Evolutionary conservation across 2,113 vertebrate genomes (phyloP).

Genomic region (Balaenoptera acutorostrata): DNA sequence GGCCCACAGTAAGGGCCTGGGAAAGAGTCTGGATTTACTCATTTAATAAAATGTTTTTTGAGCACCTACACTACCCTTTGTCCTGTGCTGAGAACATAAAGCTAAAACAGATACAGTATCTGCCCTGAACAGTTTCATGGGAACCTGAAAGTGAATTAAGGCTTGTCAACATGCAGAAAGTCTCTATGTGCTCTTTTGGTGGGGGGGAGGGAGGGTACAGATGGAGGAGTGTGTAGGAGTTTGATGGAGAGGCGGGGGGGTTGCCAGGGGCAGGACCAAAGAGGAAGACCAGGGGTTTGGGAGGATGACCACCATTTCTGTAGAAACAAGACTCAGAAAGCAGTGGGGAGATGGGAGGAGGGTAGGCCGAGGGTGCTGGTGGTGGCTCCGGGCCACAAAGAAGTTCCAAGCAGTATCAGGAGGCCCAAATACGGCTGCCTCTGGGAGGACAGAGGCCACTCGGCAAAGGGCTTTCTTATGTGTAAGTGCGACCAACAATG

Average conservation of each 20-base stretch:
- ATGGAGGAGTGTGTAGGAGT: not conserved
- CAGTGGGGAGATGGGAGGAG: not conserved
- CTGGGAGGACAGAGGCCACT: not conserved
- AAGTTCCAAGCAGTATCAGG: not conserved
- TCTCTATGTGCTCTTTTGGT: not conserved
- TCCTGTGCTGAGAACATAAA: not conserved
- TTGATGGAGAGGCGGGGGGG: not conserved
- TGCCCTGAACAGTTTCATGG: not conserved
- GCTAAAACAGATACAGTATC: conserved; percentile 1
- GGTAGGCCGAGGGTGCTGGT: not conserved
- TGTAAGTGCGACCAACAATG: not conserved
- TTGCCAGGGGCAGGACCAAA: not conserved
- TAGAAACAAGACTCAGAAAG: not conserved
- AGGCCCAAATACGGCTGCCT: not conserved
- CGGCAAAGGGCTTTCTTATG: not conserved
- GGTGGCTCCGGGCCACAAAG: not conserved
- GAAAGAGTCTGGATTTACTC: not conserved
- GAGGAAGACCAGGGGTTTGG: not conserved
- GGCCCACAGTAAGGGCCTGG: not conserved
- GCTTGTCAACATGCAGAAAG: not conserved
- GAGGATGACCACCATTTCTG: not conserved
- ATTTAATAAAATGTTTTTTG: not conserved
- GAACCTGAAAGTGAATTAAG: not conserved
- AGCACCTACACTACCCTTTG: not conserved
- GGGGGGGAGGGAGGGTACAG: no score